A percentile compares a stretch with the other conserved stretches of the same genome.
phyloP scores from a whole-genome alignment of 1,140 invertebrate genomes.

The Paraescarpia echinospica region DNA sequence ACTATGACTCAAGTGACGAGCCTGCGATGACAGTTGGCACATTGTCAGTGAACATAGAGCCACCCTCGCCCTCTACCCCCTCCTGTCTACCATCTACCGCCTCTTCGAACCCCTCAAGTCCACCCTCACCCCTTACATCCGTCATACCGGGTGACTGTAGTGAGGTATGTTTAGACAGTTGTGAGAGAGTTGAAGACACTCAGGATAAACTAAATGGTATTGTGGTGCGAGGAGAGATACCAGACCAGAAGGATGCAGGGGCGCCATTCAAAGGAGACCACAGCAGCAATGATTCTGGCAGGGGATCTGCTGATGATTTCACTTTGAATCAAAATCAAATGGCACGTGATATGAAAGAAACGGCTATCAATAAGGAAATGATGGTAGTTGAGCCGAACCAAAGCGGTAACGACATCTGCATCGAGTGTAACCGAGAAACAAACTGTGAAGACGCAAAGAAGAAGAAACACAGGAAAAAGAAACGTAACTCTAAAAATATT shows the following conservation, averaged over 20 bases:
- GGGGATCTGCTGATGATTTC: not conserved
- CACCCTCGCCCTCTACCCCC: not conserved
- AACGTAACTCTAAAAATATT: not conserved
- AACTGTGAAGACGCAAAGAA: not conserved
- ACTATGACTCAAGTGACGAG: slow-evolving; percentile 45
- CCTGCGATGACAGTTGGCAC: not conserved
- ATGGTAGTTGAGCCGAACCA: not conserved
- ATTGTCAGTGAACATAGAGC: not conserved
- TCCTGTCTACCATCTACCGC: not conserved
- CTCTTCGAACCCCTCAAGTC: not conserved
- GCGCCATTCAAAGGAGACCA: not conserved
- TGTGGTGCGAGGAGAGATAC: not conserved
- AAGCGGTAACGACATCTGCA: not conserved
- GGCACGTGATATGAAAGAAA: not conserved
- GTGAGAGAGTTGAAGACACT: not conserved
- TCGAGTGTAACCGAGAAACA: not conserved
- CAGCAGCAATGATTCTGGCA: slow-evolving; percentile 13
- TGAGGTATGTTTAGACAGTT: not conserved
- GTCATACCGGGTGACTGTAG: not conserved
- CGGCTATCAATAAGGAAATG: not conserved
- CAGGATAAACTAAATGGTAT: not conserved
- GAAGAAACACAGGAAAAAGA: not conserved
- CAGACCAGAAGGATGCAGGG: not conserved
- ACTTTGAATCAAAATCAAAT: not conserved
- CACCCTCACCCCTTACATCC: not conserved